Evolutionary conservation across 92 coral and sea anemone genomes (phyloP).

Genomic region (Epizoanthus scotinus): DNA sequence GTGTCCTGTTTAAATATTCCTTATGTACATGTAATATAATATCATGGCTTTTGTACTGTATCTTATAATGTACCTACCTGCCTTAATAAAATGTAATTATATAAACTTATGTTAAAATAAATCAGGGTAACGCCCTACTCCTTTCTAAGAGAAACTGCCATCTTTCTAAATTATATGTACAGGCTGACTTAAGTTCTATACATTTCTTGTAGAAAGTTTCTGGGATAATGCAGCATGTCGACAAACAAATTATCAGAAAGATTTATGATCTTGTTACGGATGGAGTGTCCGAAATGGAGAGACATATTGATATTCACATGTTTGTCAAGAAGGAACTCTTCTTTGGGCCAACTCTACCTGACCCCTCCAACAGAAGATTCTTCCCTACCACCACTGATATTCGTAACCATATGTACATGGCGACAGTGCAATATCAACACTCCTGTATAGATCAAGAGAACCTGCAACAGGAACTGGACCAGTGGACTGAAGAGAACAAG

Average conservation of each 20-base stretch:
- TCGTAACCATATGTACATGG: slow-evolving; percentile 58
- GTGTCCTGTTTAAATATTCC: too few relatives aligned
- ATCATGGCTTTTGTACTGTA: too few relatives aligned
- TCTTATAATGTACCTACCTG: too few relatives aligned
- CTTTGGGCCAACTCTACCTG: slow-evolving; percentile 36
- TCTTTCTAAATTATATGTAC: background rate
- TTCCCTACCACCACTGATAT: slow-evolving; percentile 36
- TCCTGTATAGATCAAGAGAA: slow-evolving; percentile 67
- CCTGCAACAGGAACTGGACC: slow-evolving; percentile 54
- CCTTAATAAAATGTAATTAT: too few relatives aligned
- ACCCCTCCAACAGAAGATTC: slow-evolving; percentile 39
- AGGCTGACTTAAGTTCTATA: background rate
- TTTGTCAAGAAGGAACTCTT: slow-evolving; percentile 56
- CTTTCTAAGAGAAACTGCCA: background rate
- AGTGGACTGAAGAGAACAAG: slow-evolving; percentile 43
- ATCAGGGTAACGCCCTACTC: too few relatives aligned
- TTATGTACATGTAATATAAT: too few relatives aligned
- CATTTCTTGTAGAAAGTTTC: slow-evolving; percentile 1
- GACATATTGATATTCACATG: slow-evolving; percentile 37
- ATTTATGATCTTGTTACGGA: slow-evolving; percentile 49
- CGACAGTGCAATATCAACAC: slow-evolving; percentile 31
- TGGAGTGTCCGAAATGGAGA: slow-evolving; percentile 68
- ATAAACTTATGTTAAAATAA: too few relatives aligned
- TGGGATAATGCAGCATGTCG: slow-evolving; percentile 53
- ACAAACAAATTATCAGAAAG: slow-evolving; percentile 42